Evolutionary conservation across 2,113 vertebrate genomes (phyloP).

Genomic region (Burhinus oedicnemus): DNA sequence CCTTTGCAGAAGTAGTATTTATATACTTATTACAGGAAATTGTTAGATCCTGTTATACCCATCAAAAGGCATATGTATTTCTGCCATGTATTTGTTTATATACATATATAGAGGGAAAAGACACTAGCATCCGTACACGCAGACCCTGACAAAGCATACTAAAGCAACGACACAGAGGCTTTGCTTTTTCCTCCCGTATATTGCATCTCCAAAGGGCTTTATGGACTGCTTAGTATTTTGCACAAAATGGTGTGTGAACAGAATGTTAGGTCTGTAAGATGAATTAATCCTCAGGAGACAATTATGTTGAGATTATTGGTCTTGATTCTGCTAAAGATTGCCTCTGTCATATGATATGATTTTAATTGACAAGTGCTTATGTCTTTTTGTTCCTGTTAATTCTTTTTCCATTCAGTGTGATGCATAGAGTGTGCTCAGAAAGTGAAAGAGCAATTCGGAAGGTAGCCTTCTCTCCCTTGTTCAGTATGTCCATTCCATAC

Average conservation of each 20-base stretch:
- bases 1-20: neutral
- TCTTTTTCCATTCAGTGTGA: neutral
- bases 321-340: neutral
- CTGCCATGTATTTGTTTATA: neutral
- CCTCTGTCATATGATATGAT: neutral
- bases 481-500: neutral
- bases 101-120: neutral
- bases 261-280: neutral
- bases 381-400: neutral
- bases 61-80: neutral
- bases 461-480: neutral
- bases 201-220: neutral
- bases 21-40: neutral
- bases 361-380: neutral
- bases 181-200: neutral
- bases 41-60: neutral
- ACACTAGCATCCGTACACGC: accelerated
- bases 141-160: neutral
- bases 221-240: neutral
- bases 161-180: neutral
- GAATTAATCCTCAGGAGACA: neutral
- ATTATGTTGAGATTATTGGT: neutral
- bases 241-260: neutral
- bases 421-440: neutral
- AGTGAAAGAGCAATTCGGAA: neutral